Evolutionary conservation across 2,888 invertebrate genomes (phyloP).

Genomic region (Caenorhabditis sp.): DNA sequence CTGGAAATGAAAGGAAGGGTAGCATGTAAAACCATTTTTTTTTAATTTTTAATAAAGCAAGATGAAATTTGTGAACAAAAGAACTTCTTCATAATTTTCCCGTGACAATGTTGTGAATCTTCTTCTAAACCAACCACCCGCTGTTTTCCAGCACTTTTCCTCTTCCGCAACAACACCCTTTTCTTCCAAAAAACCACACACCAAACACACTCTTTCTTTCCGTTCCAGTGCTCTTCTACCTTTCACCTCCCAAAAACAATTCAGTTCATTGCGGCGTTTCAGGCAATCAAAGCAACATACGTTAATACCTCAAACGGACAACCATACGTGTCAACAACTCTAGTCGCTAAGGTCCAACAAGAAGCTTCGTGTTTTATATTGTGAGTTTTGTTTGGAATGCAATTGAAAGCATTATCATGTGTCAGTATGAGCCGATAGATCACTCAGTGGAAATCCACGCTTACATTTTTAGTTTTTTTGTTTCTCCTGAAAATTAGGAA

Average conservation of each 20-base stretch:
- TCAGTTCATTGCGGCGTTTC: constrained; percentile 21
- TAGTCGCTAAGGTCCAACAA: constrained; percentile 48
- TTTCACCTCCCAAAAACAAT: constrained; percentile 1
- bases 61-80: too few relatives aligned
- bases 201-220: constrained; percentile 43
- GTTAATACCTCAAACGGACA: constrained; percentile 60
- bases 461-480: too few relatives aligned
- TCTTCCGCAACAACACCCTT: constrained; percentile 16
- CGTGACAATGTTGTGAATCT: constrained; percentile 6
- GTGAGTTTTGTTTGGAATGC: constrained; percentile 28
- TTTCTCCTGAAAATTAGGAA: too few relatives aligned
- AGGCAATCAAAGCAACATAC: constrained; percentile 64
- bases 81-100: neutral
- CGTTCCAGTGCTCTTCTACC: constrained; percentile 52
- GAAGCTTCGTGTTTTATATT: constrained; percentile 54
- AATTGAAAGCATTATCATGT: neutral
- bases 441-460: too few relatives aligned
- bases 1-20: constrained; percentile 27
- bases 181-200: constrained; percentile 6
- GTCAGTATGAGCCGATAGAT: neutral
- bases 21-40: neutral
- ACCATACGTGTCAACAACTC: constrained; percentile 63
- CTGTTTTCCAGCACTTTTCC: too few relatives aligned
- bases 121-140: constrained; percentile 5
- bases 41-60: too few relatives aligned